Evolutionary conservation across 2,113 vertebrate species (phyloP), one percentile per base, ranked within the genome.

Genomic region (Murina feae): DNA sequence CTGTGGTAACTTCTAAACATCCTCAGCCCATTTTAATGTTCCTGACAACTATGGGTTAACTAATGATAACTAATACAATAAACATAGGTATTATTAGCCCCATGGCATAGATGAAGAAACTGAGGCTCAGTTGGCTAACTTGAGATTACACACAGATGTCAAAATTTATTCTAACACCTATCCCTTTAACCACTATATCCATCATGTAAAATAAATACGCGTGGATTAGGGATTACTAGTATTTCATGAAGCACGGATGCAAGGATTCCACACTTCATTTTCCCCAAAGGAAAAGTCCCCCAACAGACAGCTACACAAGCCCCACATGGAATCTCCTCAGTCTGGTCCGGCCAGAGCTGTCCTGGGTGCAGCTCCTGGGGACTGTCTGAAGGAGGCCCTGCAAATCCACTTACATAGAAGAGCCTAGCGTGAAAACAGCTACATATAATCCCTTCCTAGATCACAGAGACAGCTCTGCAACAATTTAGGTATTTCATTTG

Each of bases 391-490:
- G 58, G 58, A 95, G 63, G 25, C 18, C 91, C 7, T 32, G 47
- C 3, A 90, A 90, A 95, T 74, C 83, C 55, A 55, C 21, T 94
- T 69, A 66, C 10, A 55, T 16, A 85, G 68, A 96, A 84, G 55
- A 74, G 17, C 25, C 66, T 30, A 35, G 9, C 42, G 51, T 44
- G 32, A 82, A 92, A 91, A 91, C 35, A 53, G 47, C 53, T 49
- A n/a, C 37, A 49, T 44, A 82, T 78, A 90, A 94, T 86, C 63
- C 68, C 42, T 80, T 60, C 74, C 11, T 58, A 13, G 65, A 30
- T 14, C 75, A 74, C 79, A n/a, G n/a, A 76, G 47, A 90, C 8
- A 72, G n/a, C 39, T 71, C 55, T 12, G 44, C n/a, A 32, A 80
- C 37, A 30, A 75, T 72, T 89, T 85, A 84, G 89, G 58, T 89